Conservation (phyloP, 2,797 vertebrate species). For the Pteronotus mesoamericanus region DNA sequence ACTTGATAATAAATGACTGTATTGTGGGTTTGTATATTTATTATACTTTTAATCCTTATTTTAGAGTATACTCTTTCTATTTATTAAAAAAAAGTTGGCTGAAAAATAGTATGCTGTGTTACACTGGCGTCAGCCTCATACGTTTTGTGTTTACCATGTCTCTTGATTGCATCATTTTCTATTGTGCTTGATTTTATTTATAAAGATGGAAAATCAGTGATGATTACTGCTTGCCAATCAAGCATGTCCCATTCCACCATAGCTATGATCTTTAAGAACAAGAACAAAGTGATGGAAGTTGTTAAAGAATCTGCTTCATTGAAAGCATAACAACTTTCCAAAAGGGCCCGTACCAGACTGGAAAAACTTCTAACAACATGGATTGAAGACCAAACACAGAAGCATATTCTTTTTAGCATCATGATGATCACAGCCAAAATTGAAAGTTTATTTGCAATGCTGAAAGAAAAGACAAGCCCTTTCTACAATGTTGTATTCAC, state of each 20-base stretch:
- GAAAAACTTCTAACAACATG: neutral
- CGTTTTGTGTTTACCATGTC: neutral
- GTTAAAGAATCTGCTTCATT: neutral
- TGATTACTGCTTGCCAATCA: neutral
- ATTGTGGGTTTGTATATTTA: neutral
- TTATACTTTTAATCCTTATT: neutral
- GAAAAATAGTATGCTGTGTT: neutral
- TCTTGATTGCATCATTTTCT: neutral
- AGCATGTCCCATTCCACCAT: neutral
- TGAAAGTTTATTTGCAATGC: neutral
- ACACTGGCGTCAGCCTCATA: neutral
- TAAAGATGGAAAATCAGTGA: neutral
- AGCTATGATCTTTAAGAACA: neutral
- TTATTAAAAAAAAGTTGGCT: neutral
- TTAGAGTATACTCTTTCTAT: neutral
- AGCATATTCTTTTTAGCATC: neutral
- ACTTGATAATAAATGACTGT: neutral
- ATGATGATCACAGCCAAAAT: neutral
- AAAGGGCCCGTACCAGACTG: neutral
- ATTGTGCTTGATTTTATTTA: neutral
- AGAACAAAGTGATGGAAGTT: neutral
- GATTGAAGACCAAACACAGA: neutral
- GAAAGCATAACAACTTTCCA: neutral
- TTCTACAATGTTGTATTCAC: neutral
- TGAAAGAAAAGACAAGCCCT: neutral